Conservation (phyloP, 2,113 vertebrate species). For the Siniperca knerii region DNA sequence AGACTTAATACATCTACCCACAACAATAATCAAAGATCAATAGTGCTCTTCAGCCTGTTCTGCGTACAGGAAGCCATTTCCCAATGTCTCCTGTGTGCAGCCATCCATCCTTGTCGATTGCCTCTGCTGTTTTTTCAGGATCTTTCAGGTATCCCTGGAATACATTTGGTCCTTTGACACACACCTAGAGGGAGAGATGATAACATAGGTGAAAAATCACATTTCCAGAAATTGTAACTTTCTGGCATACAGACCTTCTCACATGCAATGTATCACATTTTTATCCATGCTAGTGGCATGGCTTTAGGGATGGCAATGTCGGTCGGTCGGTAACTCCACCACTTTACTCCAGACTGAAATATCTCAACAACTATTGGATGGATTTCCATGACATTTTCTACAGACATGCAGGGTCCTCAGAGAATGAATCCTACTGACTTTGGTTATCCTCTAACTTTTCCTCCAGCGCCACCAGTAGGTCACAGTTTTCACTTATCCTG, state of each 20-base stretch:
- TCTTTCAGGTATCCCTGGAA: constrained; percentile 96
- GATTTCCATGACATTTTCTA: neutral
- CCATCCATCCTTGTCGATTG: constrained; percentile 93
- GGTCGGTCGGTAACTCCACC: too few relatives aligned
- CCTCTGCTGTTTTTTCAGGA: constrained; percentile 91
- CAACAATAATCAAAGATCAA: neutral
- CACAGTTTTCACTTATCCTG: too few relatives aligned
- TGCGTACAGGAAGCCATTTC: constrained; percentile 95
- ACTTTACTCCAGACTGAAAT: neutral
- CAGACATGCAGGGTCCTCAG: neutral
- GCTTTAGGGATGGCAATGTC: neutral
- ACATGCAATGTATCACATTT: neutral
- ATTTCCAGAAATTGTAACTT: neutral
- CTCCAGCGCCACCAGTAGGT: too few relatives aligned
- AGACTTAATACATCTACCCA: neutral
- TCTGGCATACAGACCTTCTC: neutral
- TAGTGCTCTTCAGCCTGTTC: neutral
- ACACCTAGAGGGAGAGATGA: constrained; percentile 85
- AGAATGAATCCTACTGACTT: too few relatives aligned
- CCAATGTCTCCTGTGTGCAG: constrained; percentile 97
- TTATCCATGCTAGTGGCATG: neutral
- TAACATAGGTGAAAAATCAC: too few relatives aligned
- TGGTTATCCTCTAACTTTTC: too few relatives aligned
- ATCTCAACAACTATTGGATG: neutral
- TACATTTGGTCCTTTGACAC: constrained; percentile 94